Percentiles rank a stretch among this genome's conserved stretches.
phyloP scores from a whole-genome alignment of 2,888 invertebrate species.

The Pteria penguin region DNA sequence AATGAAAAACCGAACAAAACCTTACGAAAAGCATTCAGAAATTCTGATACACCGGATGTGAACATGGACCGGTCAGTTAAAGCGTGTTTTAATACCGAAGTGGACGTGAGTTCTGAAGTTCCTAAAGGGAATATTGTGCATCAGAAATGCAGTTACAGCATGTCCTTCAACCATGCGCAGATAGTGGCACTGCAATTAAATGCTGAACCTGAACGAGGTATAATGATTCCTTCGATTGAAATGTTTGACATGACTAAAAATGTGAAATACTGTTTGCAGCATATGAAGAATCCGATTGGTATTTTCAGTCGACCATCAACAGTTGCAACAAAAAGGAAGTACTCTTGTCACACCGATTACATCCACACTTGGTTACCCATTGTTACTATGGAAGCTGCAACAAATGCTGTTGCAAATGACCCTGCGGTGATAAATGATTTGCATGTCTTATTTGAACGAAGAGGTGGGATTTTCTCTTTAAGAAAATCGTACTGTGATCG shows the following conservation, averaged over 20 bases:
- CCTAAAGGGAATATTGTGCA: slow-evolving; percentile 9
- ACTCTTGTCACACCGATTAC: slow-evolving; percentile 36
- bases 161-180: slow-evolving; percentile 44
- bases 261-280: slow-evolving; percentile 45
- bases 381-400: slow-evolving; percentile 49
- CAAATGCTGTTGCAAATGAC: slow-evolving; percentile 28
- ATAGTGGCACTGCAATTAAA: slow-evolving; percentile 41
- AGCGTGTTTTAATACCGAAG: slow-evolving; percentile 27
- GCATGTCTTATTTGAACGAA: slow-evolving; percentile 28
- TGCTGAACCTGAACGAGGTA: slow-evolving; percentile 41
- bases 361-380: slow-evolving; percentile 45
- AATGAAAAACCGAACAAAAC: neutral
- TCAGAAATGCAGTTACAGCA: slow-evolving; percentile 22
- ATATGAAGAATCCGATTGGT: slow-evolving; percentile 45
- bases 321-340: slow-evolving; percentile 12
- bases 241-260: slow-evolving; percentile 45
- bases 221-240: slow-evolving; percentile 35
- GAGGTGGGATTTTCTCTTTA: slow-evolving; percentile 36
- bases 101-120: slow-evolving; percentile 41
- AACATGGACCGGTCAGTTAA: slow-evolving; percentile 18
- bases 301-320: slow-evolving; percentile 43
- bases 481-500: slow-evolving; percentile 29
- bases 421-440: slow-evolving; percentile 44
- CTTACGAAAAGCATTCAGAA: neutral
- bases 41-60: slow-evolving; percentile 23